Evolutionary conservation across 2,888 invertebrate species (phyloP), one percentile per base, ranked within the genome.

Genomic region (Lithophane ornitopus): DNA sequence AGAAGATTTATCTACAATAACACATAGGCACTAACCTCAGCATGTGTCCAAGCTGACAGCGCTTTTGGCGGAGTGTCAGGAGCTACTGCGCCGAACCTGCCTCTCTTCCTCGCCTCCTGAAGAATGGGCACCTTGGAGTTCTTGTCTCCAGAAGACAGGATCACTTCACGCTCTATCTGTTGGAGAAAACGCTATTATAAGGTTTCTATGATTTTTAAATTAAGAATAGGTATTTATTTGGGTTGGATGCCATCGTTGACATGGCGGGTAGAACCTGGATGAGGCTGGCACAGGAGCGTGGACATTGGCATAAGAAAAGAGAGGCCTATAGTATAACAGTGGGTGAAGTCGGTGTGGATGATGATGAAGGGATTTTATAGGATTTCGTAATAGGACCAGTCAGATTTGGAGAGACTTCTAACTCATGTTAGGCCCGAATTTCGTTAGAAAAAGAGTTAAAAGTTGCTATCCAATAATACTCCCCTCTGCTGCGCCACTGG

Each of bases 131-230:
- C 98, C 93, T 98, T 98, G 56, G 98, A 98, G 93, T 98, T 98
- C 94, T 98, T 98, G 92, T 98, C 98, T 0, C 97, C 97, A 54
- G 97, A 98, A 6, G 98, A 98, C 74, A 98, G 94, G 74, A 98
- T 97, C 88, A 98, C 98, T 94, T 98, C 98, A 63, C 98, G 97
- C 94, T 98, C 98, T 93, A 98, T 98, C 98, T 98, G 97, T 91
- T 87, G 85, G 44, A 74, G 39, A 58, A 76, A 14, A 46, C 12
- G 6, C 11, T 9, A 26, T 76, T n/a, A 61, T 7, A 56, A 8
- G 12, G 1, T n/a, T 54, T 0, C 11, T 3, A n/a, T 54, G 4
- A 11, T 12, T 54, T 54, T 54, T 1, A 54, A n/a, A n/a, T 54
- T n/a, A 54, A 54, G 12, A 52, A 4, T n/a, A 11, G n/a, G 52